phyloP scores from a whole-genome alignment of 1,140 invertebrate genomes.

The Drosophila setifemur region DNA sequence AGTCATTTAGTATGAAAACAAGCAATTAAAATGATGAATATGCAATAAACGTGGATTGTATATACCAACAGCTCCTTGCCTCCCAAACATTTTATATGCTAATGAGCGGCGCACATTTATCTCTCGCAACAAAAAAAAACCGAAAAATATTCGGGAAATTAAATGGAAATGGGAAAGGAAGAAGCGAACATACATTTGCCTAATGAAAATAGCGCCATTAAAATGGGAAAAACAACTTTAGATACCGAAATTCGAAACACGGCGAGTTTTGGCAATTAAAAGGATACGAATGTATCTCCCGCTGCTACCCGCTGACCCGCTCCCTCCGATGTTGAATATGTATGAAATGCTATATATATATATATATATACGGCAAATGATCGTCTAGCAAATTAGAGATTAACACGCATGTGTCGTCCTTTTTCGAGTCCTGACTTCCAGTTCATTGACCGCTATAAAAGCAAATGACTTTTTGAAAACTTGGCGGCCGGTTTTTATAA shows the following conservation, averaged over 20 bases:
- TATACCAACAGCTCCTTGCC: slow-evolving; percentile 37
- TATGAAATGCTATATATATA: slow-evolving; percentile 13
- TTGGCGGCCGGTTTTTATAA: slow-evolving; percentile 74
- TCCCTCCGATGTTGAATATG: slow-evolving; percentile 11
- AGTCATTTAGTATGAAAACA: slow-evolving; percentile 77
- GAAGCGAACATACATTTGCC: slow-evolving; percentile 74
- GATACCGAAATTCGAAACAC: slow-evolving; percentile 77
- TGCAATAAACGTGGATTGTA: slow-evolving; percentile 75
- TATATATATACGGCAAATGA: slow-evolving; percentile 33
- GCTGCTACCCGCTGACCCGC: slow-evolving; percentile 38
- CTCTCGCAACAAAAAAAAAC: slow-evolving; percentile 32
- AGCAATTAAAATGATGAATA: slow-evolving; percentile 81
- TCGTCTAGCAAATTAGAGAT: slow-evolving; percentile 79
- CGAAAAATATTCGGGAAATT: slow-evolving; percentile 27
- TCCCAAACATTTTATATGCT: slow-evolving; percentile 71
- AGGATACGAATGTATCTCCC: slow-evolving; percentile 46
- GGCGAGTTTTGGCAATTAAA: slow-evolving; percentile 77
- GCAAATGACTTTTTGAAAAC: slow-evolving; percentile 47
- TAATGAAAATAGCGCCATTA: slow-evolving; percentile 82
- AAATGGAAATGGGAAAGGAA: slow-evolving; percentile 28
- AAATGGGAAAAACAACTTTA: slow-evolving; percentile 82
- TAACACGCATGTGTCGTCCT: slow-evolving; percentile 77
- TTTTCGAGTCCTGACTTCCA: slow-evolving; percentile 25
- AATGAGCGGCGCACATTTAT: slow-evolving; percentile 70
- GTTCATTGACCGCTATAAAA: slow-evolving; percentile 74